These are phyloP conservation scores for Protobothrops mucrosquamatus DNA, from an alignment of 2,113 vertebrate species.

Conservation along the genomic window DNA sequence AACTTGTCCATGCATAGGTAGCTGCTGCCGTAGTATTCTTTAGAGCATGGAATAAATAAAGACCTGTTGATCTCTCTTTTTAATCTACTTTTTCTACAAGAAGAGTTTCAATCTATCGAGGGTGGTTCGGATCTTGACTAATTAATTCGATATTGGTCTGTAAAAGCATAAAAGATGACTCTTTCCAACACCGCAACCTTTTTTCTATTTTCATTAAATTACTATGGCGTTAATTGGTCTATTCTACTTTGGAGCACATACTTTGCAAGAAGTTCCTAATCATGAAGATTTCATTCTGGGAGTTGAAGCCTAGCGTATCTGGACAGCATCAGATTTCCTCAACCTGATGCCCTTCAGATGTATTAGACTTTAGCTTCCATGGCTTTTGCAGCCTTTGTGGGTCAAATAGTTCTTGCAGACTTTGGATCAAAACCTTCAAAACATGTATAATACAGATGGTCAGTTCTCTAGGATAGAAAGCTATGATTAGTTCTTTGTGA, in stretches of 20 bases:
- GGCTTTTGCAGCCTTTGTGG: not conserved
- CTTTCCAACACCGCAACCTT: not conserved
- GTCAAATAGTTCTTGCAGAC: not conserved
- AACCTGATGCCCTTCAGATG: not conserved
- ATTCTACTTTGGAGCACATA: not conserved
- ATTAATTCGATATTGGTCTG: not conserved
- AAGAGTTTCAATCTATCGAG: not conserved
- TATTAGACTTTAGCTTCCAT: not conserved
- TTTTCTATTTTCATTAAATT: not conserved
- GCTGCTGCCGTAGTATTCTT: conserved; percentile 35
- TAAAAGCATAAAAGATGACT: not conserved
- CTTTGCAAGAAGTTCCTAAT: not conserved
- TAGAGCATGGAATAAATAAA: conserved; percentile 29
- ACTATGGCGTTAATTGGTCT: not conserved
- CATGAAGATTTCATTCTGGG: not conserved
- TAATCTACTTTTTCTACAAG: not conserved
- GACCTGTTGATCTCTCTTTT: conserved; percentile 42
- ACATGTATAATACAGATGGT: not conserved
- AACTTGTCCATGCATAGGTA: conserved; percentile 32
- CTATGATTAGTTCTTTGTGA: not conserved
- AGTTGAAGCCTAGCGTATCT: not conserved
- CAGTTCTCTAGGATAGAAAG: not conserved
- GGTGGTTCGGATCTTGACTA: accelerated
- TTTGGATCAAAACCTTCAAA: not conserved
- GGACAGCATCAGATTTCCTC: not conserved